Percentiles rank a stretch among this genome's conserved stretches.
Conservation (phyloP, 2,888 invertebrate species). For the Leptinotarsa tumamoca region DNA sequence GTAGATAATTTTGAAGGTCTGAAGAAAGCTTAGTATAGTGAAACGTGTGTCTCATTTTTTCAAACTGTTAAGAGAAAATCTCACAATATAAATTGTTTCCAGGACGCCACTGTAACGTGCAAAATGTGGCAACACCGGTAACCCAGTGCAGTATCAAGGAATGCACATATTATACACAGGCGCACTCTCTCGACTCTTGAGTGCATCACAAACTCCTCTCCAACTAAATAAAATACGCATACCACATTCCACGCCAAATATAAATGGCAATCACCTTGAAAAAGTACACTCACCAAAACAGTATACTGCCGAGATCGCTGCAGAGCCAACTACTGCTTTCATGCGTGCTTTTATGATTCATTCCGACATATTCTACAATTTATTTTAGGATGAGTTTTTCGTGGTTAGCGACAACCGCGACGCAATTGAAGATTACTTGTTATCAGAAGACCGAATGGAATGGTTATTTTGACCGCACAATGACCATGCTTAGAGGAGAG, state of each 20-base stretch:
- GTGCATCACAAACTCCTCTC: conserved; percentile 6
- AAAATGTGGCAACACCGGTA: conserved; percentile 2
- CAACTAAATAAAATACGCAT: not conserved
- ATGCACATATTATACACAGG: not conserved
- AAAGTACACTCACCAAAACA: conserved; percentile 43
- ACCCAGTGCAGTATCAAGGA: conserved; percentile 3
- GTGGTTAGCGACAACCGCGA: not conserved
- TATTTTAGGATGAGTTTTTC: not conserved
- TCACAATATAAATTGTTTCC: too few relatives aligned
- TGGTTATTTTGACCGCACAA: not conserved
- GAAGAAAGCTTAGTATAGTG: too few relatives aligned
- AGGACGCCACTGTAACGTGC: not conserved
- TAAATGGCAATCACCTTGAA: conserved; percentile 49
- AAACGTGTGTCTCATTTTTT: too few relatives aligned
- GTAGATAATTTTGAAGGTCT: too few relatives aligned
- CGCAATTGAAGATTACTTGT: not conserved
- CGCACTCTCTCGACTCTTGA: not conserved
- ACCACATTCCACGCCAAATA: conserved; percentile 40
- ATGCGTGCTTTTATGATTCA: conserved; percentile 8
- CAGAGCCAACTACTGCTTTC: conserved; percentile 25
- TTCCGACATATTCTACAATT: conserved; percentile 1
- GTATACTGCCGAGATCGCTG: conserved; percentile 22
- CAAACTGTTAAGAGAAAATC: too few relatives aligned
- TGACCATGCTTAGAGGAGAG: too few relatives aligned
- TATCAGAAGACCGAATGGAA: not conserved